Conservation (phyloP, 2,113 vertebrate genomes). For the Trochalopteron elliotii region DNA sequence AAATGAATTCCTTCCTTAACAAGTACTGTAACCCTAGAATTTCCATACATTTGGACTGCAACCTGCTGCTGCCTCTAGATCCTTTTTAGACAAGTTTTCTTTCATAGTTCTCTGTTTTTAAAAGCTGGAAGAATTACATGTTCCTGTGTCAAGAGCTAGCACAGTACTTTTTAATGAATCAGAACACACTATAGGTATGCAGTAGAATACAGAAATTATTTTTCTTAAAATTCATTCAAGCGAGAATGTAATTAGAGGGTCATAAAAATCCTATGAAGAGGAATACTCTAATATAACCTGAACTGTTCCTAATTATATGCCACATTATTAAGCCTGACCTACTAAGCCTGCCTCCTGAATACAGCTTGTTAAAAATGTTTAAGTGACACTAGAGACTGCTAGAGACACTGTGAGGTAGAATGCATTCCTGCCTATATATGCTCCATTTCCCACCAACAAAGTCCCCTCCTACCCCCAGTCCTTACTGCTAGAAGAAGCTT, state of each 20-base stretch:
- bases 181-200: background rate
- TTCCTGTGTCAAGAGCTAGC: background rate
- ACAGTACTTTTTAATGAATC: background rate
- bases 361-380: background rate
- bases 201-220: constrained; percentile 23
- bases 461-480: background rate
- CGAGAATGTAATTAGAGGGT: constrained; percentile 38
- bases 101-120: background rate
- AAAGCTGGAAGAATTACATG: background rate
- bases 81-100: background rate
- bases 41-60: background rate
- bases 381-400: background rate
- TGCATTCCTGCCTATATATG: background rate
- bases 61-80: background rate
- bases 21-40: background rate
- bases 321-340: constrained; percentile 35
- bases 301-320: constrained; percentile 22
- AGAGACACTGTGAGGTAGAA: background rate
- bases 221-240: constrained; percentile 46
- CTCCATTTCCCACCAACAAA: background rate
- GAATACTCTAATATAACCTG: constrained; percentile 14
- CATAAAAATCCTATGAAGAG: background rate
- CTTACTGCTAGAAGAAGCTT: background rate
- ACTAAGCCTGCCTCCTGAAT: constrained; percentile 6
- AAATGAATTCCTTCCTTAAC: background rate